Conservation (phyloP, 2,113 vertebrate genomes). For the Lichenostomus cassidix region DNA sequence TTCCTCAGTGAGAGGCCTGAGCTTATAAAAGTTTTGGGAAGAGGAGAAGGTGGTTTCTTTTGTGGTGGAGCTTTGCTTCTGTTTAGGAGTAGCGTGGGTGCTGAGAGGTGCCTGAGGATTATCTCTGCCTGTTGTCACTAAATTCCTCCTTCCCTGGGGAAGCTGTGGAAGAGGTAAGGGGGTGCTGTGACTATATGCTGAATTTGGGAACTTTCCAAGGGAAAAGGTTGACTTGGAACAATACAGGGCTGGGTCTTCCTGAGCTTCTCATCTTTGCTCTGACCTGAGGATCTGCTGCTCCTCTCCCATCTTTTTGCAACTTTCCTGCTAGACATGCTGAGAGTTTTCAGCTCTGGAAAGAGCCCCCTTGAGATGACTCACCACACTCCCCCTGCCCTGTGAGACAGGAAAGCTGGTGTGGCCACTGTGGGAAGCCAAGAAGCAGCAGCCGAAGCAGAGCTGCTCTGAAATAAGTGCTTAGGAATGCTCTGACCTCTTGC, state of each 20-base stretch:
- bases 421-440: slow-evolving; percentile 40
- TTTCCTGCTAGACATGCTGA: neutral
- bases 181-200: accelerated
- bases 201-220: neutral
- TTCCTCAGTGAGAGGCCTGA: neutral
- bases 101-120: neutral
- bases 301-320: neutral
- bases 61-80: neutral
- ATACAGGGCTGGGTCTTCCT: neutral
- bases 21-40: neutral
- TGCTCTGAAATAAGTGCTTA: slow-evolving; percentile 58
- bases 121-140: accelerated
- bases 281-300: neutral
- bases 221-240: neutral
- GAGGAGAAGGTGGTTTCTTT: neutral
- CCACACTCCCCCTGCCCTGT: neutral
- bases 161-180: neutral
- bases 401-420: slow-evolving; percentile 22
- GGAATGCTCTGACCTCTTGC: slow-evolving; percentile 66
- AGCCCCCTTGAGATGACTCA: neutral
- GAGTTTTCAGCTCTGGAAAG: neutral
- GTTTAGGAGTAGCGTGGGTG: accelerated
- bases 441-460: neutral
- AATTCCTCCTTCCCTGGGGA: neutral
- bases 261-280: neutral